Base-by-base conservation (phyloP, 2,113 vertebrate genomes). In the Pyxicephalus adspersus region DNA sequence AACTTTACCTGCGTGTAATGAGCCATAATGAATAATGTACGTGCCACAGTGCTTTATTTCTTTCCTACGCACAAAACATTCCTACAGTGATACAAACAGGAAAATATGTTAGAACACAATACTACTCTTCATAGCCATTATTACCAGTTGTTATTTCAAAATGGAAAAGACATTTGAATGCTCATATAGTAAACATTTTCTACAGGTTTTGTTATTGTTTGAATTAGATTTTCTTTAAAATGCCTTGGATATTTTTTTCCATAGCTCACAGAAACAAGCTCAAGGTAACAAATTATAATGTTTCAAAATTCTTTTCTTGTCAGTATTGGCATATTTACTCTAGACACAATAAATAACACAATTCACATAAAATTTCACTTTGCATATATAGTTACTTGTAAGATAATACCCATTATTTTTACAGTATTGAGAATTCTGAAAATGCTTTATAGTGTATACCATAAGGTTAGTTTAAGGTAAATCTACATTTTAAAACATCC, bases 281-380 rank as follows among this genome's bases (percentile, higher is more conserved):
- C n/a, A 51, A 9, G 17, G 38, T 50, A 70, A 31, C 55, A 72
- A 52, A 54, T 64, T 31, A 51, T 20, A 60, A 52, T 57, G 15
- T 31, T 54, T 63, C 25, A 63, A 34, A 71, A 29, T 22, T 72
- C n/a, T 64, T 25, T 52, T 80, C 34, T 72, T 31, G 19, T 18
- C 52, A 18, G 28, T 55, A 60, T 60, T 80, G 67, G 38, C 67
- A 64, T 80, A 72, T 72, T 80, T 80, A 72, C 65, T 80, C 22
- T 29, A 64, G 3, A 52, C 26, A 31, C 20, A 19, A 7, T 25
- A 72, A 29, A 52, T 20, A 55, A 15, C 38, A 51, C 60, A 52
- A 72, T 72, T 54, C 67, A 64, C 19, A 72, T 23, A 15, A 72
- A 72, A 55, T 54, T 16, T 20, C 38, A 54, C n/a, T 64, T 29